Base-by-base conservation (phyloP, 2,888 invertebrate genomes). In the Lordiphosa andalusiaca region DNA sequence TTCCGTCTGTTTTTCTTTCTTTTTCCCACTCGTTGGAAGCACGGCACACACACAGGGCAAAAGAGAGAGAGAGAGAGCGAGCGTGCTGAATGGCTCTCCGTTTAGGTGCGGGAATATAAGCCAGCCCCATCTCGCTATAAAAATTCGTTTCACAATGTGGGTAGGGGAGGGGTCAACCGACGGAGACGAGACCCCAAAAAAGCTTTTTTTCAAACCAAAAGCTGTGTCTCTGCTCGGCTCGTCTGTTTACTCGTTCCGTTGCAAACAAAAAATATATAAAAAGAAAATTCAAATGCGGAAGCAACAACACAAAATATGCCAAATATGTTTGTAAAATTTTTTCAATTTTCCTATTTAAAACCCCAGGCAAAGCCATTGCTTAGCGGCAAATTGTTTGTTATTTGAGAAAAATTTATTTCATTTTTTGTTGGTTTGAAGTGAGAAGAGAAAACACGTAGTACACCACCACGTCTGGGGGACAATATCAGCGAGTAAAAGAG, bases 1-100 rank as follows among this genome's bases (percentile, higher is more conserved):
- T 86, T 46, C 62, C 85, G 80, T 86, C 85, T 87, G 84, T 87
- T 87, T 86, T 87, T 87, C 86, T 86, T 87, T 87, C 88, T 87
- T 87, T 87, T 87, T 85, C 72, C 76, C 86, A 85, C 85, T 84
- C 86, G 69, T 74, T 82, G 71, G 44, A 2, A 25, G 7, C 2
- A 58, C 61, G 72, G 56, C 67, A 52, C 52, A 37, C 40, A 48
- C 49, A 53, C 46, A 68, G 47, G 6, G 62, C 19, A 51, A 44
- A 42, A 49, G 12, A 23, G 30, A 50, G 25, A 44, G 51, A 41
- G 51, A 41, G 54, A 53, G 60, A 55, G 46, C 25, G 59, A 41
- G 58, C 64, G 60, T 65, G 67, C 69, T 67, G 62, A 25, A 25
- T 25, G 25, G 63, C 64, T 70, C 53, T 51, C 65, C 69, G 67